Base-by-base conservation (phyloP, 2,888 invertebrate genomes). In the Aproaerema taeniolella region DNA sequence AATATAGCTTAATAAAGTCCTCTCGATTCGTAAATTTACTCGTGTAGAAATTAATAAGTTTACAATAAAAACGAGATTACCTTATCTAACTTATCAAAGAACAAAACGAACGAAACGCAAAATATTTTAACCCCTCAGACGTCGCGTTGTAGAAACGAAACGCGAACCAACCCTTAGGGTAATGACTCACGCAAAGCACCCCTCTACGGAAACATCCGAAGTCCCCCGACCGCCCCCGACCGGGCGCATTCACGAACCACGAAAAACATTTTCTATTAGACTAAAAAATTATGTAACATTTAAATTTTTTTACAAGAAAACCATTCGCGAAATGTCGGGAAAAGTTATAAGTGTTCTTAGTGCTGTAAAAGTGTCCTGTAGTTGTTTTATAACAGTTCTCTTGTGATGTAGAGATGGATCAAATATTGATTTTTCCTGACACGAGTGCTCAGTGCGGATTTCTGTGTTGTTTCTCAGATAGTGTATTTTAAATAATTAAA, bases 381-480 rank as follows among this genome's bases (percentile, higher is more conserved):
- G 20, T 20, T 4, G 20, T 20, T 7, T 20, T 20, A 20, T 4
- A 20, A 20, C 20, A 20, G 20, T 20, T 6, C 7, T n/a, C n/a
- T n/a, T n/a, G n/a, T n/a, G n/a, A n/a, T n/a, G n/a, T n/a, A n/a
- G n/a, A n/a, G n/a, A n/a, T n/a, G n/a, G n/a, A n/a, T n/a, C n/a
- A n/a, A n/a, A 59, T 85, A 85, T 85, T 69, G 83, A 85, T 85
- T 85, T 20, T 85, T 83, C 58, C 49, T 78, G 79, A 80, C 81
- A 74, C 79, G 58, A 49, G 58, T n/a, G n/a, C n/a, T 40, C 53
- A 57, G 70, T 79, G 78, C 77, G 76, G 80, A 70, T 31, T 7
- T n/a, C 52, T 61, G 73, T 78, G 73, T 72, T 78, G 70, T 76
- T 26, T 75, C 70, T 65, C 70, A 69, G 61, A 64, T 64, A 62